Conservation (phyloP, 2,888 invertebrate species). For the Lordiphosa andalusiaca region DNA sequence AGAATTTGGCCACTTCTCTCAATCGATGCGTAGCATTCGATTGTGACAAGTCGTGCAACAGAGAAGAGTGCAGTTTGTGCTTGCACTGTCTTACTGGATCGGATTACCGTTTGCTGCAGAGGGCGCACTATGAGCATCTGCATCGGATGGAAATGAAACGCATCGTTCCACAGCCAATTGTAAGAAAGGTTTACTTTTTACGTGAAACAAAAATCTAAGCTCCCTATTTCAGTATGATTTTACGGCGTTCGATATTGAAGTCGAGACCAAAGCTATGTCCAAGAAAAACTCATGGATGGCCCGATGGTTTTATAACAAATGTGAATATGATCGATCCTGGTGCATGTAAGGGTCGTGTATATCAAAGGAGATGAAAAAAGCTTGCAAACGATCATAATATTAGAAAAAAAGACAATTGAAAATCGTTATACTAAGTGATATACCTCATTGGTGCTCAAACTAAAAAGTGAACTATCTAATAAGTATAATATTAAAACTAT, state of each 20-base stretch:
- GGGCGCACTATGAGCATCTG: conserved; percentile 89
- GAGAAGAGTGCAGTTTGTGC: conserved; percentile 88
- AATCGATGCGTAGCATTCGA: conserved; percentile 83
- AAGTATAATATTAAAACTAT: too few species aligned
- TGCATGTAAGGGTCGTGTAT: conserved; percentile 80
- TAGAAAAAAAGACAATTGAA: too few species aligned
- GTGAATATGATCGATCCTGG: conserved; percentile 89
- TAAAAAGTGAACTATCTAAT: too few species aligned
- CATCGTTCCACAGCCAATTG: conserved; percentile 88
- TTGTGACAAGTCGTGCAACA: conserved; percentile 84
- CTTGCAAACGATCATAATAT: too few species aligned
- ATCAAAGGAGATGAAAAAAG: too few species aligned
- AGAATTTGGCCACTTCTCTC: conserved; percentile 89
- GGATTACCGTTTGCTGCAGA: conserved; percentile 83
- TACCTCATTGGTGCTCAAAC: too few species aligned
- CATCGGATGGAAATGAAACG: conserved; percentile 90
- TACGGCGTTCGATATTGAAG: conserved; percentile 69
- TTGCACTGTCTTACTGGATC: conserved; percentile 86
- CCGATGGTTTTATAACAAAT: conserved; percentile 95
- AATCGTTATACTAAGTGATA: too few species aligned
- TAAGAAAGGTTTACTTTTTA: conserved; percentile 31
- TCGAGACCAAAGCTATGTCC: conserved; percentile 82
- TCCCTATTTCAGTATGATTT: conserved; percentile 55
- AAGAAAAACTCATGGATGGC: conserved; percentile 87
- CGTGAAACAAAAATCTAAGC: not conserved